phyloP scores from a whole-genome alignment of 2,888 invertebrate genomes.

The Drosophila affinis region DNA sequence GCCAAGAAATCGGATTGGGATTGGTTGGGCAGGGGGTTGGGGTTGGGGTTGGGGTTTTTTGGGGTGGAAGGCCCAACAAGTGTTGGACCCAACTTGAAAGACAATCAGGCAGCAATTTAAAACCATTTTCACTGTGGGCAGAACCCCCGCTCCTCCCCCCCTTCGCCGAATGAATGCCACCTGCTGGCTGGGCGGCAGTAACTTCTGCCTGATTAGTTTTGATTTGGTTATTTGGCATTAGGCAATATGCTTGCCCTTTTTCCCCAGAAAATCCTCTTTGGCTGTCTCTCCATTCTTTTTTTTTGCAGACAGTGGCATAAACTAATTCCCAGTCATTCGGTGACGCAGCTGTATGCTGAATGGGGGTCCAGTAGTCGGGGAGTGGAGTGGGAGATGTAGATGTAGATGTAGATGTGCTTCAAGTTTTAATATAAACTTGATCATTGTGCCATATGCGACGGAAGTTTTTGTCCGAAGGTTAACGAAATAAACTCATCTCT shows the following conservation, averaged over 20 bases:
- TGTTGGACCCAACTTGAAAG: slow-evolving; percentile 71
- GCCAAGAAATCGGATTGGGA: slow-evolving; percentile 17
- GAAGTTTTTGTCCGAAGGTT: slow-evolving; percentile 14
- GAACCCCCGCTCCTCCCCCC: not conserved
- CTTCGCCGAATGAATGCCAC: slow-evolving; percentile 1
- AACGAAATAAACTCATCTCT: not conserved
- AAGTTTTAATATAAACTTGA: slow-evolving; percentile 45
- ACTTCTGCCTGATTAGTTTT: slow-evolving; percentile 79
- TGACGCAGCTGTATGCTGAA: slow-evolving; percentile 44
- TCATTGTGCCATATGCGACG: slow-evolving; percentile 43
- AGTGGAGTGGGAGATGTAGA: not conserved
- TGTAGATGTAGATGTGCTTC: slow-evolving; percentile 29
- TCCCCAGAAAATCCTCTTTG: slow-evolving; percentile 19
- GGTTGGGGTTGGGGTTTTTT: not conserved
- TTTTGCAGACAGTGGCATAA: slow-evolving; percentile 38
- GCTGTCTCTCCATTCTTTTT: slow-evolving; percentile 17
- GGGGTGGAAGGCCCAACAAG: too few species aligned
- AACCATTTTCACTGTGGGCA: slow-evolving; percentile 72
- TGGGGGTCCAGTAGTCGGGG: not conserved
- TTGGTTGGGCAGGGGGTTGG: too few species aligned
- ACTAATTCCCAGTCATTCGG: slow-evolving; percentile 53
- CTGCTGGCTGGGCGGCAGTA: slow-evolving; percentile 55
- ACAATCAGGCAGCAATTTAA: slow-evolving; percentile 78
- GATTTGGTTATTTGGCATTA: slow-evolving; percentile 77
- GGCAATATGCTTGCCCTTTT: slow-evolving; percentile 56